phyloP scores from a whole-genome alignment of 2,888 invertebrate genomes.

The Macrostomum cliftonense region DNA sequence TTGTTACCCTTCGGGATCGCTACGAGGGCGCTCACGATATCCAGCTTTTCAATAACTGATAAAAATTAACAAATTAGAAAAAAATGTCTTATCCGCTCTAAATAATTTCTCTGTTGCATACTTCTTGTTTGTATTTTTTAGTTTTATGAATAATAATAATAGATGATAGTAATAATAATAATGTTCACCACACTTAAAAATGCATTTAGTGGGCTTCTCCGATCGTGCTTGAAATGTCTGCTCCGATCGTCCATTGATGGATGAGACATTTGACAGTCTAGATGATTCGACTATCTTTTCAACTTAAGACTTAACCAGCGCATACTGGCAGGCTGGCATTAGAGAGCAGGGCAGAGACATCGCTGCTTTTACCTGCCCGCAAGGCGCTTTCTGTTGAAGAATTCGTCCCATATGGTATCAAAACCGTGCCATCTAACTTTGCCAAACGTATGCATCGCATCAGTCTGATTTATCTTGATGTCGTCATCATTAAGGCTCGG shows the following conservation, averaged over 20 bases:
- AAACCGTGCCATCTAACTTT: conserved; percentile 3
- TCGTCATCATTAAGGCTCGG: no score
- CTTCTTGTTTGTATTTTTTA: no score
- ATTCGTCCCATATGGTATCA: conserved; percentile 5
- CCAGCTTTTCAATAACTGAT: no score
- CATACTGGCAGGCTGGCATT: conserved; percentile 1
- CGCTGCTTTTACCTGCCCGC: conserved; percentile 1
- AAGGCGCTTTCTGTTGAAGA: conserved; percentile 2
- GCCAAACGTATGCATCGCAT: not conserved
- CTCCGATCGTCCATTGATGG: not conserved
- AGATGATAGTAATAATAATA: no score
- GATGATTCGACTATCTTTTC: not conserved
- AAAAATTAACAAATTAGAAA: no score
- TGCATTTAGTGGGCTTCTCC: conserved; percentile 4
- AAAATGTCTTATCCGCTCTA: no score
- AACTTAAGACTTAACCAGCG: not conserved
- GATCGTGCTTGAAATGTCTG: not conserved
- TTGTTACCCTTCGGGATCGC: no score
- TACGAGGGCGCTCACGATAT: no score
- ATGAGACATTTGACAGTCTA: not conserved
- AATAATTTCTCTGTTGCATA: no score
- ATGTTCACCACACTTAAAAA: no score
- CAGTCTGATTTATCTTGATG: conserved; percentile 4
- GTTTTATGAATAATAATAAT: no score
- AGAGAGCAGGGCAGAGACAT: not conserved